Evolutionary conservation across 2,888 invertebrate genomes (phyloP).

Genomic region (Sycophila texana): DNA sequence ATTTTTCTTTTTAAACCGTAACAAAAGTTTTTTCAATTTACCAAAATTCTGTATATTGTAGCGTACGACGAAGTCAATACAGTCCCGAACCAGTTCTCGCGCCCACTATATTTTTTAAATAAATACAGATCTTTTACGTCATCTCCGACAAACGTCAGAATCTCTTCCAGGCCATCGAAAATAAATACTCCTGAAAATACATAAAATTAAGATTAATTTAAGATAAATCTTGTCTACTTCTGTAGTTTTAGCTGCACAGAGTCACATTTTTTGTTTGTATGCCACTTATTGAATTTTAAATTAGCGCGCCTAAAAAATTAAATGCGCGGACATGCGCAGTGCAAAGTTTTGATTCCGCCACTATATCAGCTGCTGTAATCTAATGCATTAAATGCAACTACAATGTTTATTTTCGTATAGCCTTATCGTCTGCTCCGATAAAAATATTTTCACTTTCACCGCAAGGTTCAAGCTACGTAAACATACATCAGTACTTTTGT

Average conservation of each 20-base stretch:
- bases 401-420: background rate
- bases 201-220: background rate
- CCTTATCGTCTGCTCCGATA: conserved; percentile 28
- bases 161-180: conserved; percentile 34
- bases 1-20: background rate
- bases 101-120: conserved; percentile 21
- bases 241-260: background rate
- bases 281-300: background rate
- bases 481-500: background rate
- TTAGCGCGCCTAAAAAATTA: background rate
- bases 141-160: background rate
- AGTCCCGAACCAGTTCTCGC: conserved; percentile 26
- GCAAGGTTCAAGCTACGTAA: background rate
- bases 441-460: conserved; percentile 41
- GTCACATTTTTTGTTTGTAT: background rate
- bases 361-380: background rate
- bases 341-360: too few relatives aligned
- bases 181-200: background rate
- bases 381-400: background rate
- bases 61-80: conserved; percentile 12
- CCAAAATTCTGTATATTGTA: conserved; percentile 15
- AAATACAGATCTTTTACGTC: conserved; percentile 28
- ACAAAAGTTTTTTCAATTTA: conserved; percentile 13
- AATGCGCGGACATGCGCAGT: too few relatives aligned
- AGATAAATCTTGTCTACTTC: too few relatives aligned